Evolutionary conservation across 2,113 vertebrate species (phyloP).

Genomic region (Oryzias curvinotus): DNA sequence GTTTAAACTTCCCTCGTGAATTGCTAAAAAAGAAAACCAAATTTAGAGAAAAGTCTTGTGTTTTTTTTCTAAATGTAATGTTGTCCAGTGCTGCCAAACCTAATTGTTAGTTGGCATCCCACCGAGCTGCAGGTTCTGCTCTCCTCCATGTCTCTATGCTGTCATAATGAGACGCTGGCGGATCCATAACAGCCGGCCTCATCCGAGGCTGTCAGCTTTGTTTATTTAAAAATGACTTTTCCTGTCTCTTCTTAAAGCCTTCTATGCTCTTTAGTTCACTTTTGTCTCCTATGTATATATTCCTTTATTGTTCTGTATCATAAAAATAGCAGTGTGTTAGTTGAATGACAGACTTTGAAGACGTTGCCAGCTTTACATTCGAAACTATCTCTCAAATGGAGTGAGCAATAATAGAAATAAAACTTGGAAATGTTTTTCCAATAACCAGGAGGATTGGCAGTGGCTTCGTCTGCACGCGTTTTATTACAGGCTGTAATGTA

Average conservation of each 20-base stretch:
- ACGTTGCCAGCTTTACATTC: too few relatives aligned
- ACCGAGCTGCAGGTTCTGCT: constrained; percentile 7
- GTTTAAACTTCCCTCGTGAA: constrained; percentile 20
- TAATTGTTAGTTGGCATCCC: constrained; percentile 23
- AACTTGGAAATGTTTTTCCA: too few relatives aligned
- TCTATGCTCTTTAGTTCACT: constrained; percentile 11
- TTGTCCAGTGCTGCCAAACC: constrained; percentile 11
- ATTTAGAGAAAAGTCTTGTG: constrained; percentile 31
- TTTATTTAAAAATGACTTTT: constrained; percentile 40
- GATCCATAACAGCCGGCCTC: constrained; percentile 21
- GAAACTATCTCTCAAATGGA: too few relatives aligned
- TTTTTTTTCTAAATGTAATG: constrained; percentile 18
- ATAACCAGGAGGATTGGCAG: too few relatives aligned
- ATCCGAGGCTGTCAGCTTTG: constrained; percentile 1
- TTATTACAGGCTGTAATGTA: too few relatives aligned
- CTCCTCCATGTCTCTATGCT: constrained; percentile 6
- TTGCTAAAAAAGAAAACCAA: constrained; percentile 7
- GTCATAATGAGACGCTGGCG: constrained; percentile 48
- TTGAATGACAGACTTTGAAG: too few relatives aligned
- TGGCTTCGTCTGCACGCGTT: too few relatives aligned
- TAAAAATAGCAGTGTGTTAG: too few relatives aligned
- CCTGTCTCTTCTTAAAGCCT: constrained; percentile 1
- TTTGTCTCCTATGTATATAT: neutral
- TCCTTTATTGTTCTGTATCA: too few relatives aligned
- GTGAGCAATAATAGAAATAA: too few relatives aligned